phyloP scores from a whole-genome alignment of 1,140 invertebrate species.

The Orussus abietinus region DNA sequence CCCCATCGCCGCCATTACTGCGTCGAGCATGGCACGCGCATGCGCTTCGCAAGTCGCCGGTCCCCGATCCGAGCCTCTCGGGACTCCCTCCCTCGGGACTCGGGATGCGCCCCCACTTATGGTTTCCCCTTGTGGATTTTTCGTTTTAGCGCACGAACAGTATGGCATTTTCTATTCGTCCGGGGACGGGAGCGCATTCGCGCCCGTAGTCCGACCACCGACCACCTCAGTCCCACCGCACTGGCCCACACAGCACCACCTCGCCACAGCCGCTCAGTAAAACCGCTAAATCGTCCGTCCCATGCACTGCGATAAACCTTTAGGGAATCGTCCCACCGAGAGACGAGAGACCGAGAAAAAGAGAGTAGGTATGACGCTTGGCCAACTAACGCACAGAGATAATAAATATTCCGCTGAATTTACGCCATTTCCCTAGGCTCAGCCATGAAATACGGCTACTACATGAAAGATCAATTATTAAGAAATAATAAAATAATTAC shows the following conservation, averaged over 20 bases:
- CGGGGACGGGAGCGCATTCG: slow-evolving; percentile 58
- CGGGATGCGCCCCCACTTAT: slow-evolving; percentile 38
- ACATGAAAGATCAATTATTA: no score
- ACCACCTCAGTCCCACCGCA: slow-evolving; percentile 56
- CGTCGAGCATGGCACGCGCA: slow-evolving; percentile 48
- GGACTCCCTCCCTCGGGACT: no score
- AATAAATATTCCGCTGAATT: no score
- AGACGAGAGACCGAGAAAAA: no score
- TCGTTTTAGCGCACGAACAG: slow-evolving; percentile 61
- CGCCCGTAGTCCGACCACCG: slow-evolving; percentile 58
- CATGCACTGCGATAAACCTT: slow-evolving; percentile 42
- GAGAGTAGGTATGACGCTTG: no score
- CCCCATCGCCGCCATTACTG: no score
- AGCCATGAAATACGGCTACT: no score
- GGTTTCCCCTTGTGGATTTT: slow-evolving; percentile 43
- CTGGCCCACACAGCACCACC: slow-evolving; percentile 57
- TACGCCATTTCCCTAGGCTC: no score
- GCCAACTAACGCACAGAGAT: no score
- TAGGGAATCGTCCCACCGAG: no score
- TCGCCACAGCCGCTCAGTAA: slow-evolving; percentile 57
- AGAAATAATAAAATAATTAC: no score
- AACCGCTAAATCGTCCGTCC: slow-evolving; percentile 54
- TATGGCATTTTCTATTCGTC: slow-evolving; percentile 54
- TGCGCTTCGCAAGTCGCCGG: slow-evolving; percentile 52
- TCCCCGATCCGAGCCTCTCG: no score